A percentile compares a stretch with the other conserved stretches of the same genome.
These are phyloP conservation scores for Clusia tigrina DNA, from an alignment of 2,888 invertebrate species.

Conservation along the genomic window DNA sequence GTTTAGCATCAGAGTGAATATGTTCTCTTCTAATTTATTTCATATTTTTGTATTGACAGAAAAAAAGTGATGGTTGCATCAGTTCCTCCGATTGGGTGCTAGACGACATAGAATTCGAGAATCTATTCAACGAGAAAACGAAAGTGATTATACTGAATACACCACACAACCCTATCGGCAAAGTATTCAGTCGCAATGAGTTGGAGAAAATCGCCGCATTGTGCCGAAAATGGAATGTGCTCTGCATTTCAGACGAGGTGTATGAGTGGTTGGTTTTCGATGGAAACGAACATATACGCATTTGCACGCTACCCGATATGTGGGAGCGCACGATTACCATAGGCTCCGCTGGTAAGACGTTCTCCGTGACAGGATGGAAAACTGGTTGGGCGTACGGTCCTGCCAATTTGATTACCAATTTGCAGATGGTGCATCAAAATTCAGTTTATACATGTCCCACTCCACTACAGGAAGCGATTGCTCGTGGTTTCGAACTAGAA, in stretches of 20 bases:
- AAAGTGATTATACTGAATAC: conserved; percentile 97
- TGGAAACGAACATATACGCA: conserved; percentile 84
- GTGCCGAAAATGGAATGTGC: conserved; percentile 89
- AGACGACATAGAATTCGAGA: conserved; percentile 80
- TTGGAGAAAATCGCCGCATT: conserved; percentile 81
- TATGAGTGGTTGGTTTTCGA: conserved; percentile 97
- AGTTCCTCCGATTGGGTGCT: conserved; percentile 88
- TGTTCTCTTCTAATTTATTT: no score
- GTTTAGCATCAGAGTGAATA: no score
- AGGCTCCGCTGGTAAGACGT: conserved; percentile 97
- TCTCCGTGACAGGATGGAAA: conserved; percentile 98
- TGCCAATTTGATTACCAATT: conserved; percentile 76
- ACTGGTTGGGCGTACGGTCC: conserved; percentile 97
- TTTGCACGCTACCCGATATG: conserved; percentile 96
- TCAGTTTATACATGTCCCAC: conserved; percentile 91
- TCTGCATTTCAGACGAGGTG: conserved; percentile 96
- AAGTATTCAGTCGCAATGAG: conserved; percentile 74
- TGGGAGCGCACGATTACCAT: conserved; percentile 97
- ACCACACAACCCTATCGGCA: conserved; percentile 97
- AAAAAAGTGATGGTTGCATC: conserved; percentile 60
- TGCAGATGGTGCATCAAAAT: conserved; percentile 93
- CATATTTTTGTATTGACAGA: no score
- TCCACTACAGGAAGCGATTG: conserved; percentile 92
- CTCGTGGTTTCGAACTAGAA: conserved; percentile 88
- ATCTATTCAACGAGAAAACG: conserved; percentile 85